Percentiles rank a stretch among this genome's conserved stretches.
These are phyloP conservation scores for Drosophila stalkeri DNA, from an alignment of 2,888 invertebrate species.

Conservation along the genomic window DNA sequence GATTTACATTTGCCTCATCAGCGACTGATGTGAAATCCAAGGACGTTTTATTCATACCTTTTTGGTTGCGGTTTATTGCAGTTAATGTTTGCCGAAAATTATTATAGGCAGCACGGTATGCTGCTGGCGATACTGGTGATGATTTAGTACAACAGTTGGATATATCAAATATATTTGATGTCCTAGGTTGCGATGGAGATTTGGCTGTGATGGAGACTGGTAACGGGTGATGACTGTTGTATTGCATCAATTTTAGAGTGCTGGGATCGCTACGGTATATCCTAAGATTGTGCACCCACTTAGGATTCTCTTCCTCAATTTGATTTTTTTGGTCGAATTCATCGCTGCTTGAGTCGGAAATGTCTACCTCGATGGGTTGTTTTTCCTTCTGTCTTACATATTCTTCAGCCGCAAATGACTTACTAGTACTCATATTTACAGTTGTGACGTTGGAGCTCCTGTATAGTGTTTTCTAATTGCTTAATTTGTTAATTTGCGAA, in stretches of 20 bases:
- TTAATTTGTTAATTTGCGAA: conserved; percentile 9
- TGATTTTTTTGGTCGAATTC: conserved; percentile 9
- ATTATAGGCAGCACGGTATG: conserved; percentile 2
- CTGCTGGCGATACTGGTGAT: not conserved
- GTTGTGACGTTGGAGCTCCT: conserved; percentile 25
- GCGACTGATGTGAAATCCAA: conserved; percentile 8
- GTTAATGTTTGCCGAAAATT: conserved; percentile 20
- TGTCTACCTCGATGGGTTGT: not conserved
- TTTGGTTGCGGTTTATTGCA: conserved; percentile 1
- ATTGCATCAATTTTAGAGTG: conserved; percentile 4
- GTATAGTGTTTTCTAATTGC: conserved; percentile 2
- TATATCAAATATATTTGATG: not conserved
- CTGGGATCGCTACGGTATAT: not conserved
- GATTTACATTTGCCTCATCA: conserved; percentile 1
- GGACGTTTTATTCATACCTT: not conserved
- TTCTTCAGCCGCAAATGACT: conserved; percentile 12
- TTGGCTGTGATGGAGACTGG: conserved; percentile 11
- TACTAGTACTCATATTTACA: not conserved
- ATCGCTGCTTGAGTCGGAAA: conserved; percentile 46
- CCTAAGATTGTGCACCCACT: too few relatives aligned
- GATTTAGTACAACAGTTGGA: not conserved
- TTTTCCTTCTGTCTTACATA: conserved; percentile 1
- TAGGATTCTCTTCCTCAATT: conserved; percentile 12
- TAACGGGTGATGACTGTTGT: conserved; percentile 38
- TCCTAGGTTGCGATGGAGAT: not conserved